phyloP scores from a whole-genome alignment of 2,113 vertebrate genomes.

The Pluvialis apricaria region DNA sequence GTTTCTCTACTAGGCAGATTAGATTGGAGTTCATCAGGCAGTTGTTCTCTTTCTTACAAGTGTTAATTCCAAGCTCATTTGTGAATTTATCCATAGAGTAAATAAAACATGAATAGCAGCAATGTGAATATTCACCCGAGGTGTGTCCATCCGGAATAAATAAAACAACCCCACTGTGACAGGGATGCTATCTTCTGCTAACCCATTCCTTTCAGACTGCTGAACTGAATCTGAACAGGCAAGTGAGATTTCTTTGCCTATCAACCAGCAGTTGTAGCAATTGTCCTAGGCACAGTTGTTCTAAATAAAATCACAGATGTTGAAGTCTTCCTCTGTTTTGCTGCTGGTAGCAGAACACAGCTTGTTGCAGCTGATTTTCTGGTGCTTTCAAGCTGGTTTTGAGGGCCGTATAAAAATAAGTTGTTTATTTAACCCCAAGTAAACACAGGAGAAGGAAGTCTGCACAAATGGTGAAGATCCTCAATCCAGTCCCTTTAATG shows the following conservation, averaged over 20 bases:
- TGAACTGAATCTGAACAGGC: neutral
- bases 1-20: neutral
- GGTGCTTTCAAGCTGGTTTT: constrained; percentile 31
- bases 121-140: neutral
- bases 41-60: neutral
- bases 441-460: constrained; percentile 10
- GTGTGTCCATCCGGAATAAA: neutral
- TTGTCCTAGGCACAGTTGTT: neutral
- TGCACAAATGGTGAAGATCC: neutral
- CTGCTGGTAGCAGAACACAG: constrained; percentile 2
- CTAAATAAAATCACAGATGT: constrained; percentile 34
- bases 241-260: neutral
- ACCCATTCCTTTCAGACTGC: neutral
- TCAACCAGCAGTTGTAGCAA: neutral
- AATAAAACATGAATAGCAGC: neutral
- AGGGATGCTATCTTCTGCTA: neutral
- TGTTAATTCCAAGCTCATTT: neutral
- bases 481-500: constrained; percentile 12
- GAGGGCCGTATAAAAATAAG: constrained; percentile 11
- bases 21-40: neutral
- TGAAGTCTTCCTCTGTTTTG: neutral
- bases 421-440: constrained; percentile 38
- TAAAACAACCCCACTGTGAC: neutral
- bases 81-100: neutral
- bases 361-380: neutral